Percentiles rank a stretch among this genome's conserved stretches.
Evolutionary conservation across 2,797 vertebrate species (phyloP).

Genomic region (Parauchenoglanis punctatus): DNA sequence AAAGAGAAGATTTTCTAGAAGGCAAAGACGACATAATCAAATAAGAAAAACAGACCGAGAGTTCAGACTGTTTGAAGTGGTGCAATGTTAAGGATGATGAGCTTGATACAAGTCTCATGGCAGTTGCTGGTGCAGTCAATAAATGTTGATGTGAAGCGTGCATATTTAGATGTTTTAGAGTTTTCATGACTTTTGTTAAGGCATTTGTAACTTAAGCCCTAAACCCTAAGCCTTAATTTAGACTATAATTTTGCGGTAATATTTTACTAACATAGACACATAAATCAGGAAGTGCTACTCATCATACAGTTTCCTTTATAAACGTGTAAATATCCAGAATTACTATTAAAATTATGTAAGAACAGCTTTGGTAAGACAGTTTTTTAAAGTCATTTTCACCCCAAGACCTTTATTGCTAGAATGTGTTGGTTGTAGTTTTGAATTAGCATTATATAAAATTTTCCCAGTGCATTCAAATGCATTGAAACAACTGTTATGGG

Average conservation of each 20-base stretch:
- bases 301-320: not conserved
- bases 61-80: not conserved
- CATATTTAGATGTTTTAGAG: not conserved
- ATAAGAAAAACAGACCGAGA: not conserved
- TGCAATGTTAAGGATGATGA: not conserved
- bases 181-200: not conserved
- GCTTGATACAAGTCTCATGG: not conserved
- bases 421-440: not conserved
- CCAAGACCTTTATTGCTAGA: not conserved
- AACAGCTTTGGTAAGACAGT: not conserved
- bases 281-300: not conserved
- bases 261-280: not conserved
- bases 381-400: not conserved
- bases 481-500: not conserved
- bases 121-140: not conserved
- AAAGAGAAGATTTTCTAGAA: not conserved
- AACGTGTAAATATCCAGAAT: slow-evolving; percentile 4
- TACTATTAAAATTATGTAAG: not conserved
- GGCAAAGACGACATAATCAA: not conserved
- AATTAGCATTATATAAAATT: not conserved
- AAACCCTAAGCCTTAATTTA: not conserved
- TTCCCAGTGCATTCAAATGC: not conserved
- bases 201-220: not conserved
- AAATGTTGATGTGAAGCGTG: not conserved
- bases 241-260: not conserved